Base-by-base conservation (phyloP, 2,888 invertebrate genomes). In the Hanleya hanleyi region DNA sequence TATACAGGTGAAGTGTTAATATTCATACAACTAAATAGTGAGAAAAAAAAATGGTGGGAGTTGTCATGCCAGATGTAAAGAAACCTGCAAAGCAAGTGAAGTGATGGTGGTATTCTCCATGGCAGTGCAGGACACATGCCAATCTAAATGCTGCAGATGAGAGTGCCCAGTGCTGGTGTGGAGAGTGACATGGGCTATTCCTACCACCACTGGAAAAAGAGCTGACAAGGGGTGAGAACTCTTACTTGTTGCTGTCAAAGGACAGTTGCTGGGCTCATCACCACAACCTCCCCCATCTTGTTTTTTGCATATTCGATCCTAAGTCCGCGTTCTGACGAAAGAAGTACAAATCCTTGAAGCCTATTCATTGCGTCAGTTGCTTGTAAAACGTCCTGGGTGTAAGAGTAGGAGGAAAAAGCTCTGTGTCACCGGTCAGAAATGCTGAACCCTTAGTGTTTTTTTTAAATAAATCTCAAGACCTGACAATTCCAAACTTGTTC, bases 301-400 rank as follows among this genome's bases (percentile, higher is more conserved):
- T 96, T 97, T 93, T 97, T 96, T 92, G 98, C 98, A 94, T 96
- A 99, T 93, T 99, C 98, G 92, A 99, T 97, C 92, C 98, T 95
- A 92, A 99, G 97, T 87, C 97, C 97, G 91, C 98, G 96, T 91
- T 96, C 96, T 84, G 97, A 97, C 92, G 97, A 97, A 92, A 97
- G 95, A 90, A 98, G 95, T 92, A 96, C 95, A 92, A 96, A 96
- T 91, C 98, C 98, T 92, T 99, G 98, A 88, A 99, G 95, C 89
- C 96, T 94, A 90, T 94, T 94, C 95, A 98, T 94, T 88, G 97
- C 98, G 90, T 95, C 94, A 90, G 95, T 94, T 89, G 99, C 98
- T 92, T 95, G 96, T 89, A 94, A 93, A 88, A 97, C 94, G 93
- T 96, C 96, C 93, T 91, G 80, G 49, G n/a, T n/a, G n/a, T n/a